Conservation (phyloP, 2,888 invertebrate genomes). For the Tetranychus truncatus region DNA sequence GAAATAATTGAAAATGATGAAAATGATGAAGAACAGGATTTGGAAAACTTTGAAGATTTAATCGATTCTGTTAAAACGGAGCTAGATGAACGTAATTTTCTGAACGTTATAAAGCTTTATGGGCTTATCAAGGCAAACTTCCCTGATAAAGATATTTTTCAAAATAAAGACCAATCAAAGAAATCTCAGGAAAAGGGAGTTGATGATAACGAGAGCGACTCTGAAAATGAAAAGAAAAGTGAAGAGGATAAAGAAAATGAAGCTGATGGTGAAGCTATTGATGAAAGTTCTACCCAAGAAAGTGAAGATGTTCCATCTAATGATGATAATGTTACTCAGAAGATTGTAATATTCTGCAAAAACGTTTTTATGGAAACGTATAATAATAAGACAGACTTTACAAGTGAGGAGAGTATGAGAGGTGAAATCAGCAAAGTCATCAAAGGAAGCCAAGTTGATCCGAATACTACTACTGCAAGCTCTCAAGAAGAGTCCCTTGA, state of each 20-base stretch:
- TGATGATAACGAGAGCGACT: not conserved
- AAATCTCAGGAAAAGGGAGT: not conserved
- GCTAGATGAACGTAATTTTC: not conserved
- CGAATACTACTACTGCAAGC: not conserved
- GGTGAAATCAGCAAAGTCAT: not conserved
- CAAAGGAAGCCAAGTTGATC: not conserved
- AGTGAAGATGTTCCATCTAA: not conserved
- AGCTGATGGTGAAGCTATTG: not conserved
- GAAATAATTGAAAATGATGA: not conserved
- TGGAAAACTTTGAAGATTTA: not conserved
- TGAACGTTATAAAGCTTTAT: not conserved
- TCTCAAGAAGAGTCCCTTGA: slow-evolving; percentile 16
- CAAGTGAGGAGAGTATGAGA: slow-evolving; percentile 3
- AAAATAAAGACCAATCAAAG: slow-evolving; percentile 13
- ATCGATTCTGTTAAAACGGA: not conserved
- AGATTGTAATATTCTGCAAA: not conserved
- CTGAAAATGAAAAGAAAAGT: not conserved
- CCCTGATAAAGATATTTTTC: slow-evolving; percentile 18
- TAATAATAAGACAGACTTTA: not conserved
- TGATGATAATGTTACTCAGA: not conserved
- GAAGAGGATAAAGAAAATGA: not conserved
- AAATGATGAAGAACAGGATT: not conserved
- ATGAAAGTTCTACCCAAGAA: not conserved
- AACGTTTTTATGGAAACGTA: not conserved
- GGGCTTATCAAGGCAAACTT: slow-evolving; percentile 5